A percentile compares a stretch with the other conserved stretches of the same genome.
phyloP scores from a whole-genome alignment of 2,113 vertebrate genomes.

The Lichenostomus cassidix region DNA sequence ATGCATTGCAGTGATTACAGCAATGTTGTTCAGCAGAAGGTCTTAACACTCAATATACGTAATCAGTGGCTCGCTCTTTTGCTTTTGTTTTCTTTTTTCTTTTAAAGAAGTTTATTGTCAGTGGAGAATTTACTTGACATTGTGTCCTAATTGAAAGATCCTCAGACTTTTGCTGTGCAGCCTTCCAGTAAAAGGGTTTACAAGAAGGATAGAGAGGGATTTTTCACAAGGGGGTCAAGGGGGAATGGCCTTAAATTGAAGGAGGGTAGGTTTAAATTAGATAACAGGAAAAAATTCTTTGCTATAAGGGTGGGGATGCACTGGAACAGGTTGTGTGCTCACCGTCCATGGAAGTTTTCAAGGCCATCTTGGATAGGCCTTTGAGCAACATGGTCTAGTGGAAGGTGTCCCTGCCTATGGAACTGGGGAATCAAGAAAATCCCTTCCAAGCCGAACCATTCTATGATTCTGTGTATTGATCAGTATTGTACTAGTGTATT shows the following conservation, averaged over 20 bases:
- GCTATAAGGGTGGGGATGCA: neutral
- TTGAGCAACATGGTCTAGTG: neutral
- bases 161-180: neutral
- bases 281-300: neutral
- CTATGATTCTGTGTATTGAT: neutral
- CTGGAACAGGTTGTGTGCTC: neutral
- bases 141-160: neutral
- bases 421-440: neutral
- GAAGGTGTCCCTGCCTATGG: neutral
- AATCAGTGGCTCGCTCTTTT: neutral
- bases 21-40: neutral
- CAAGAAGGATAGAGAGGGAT: neutral
- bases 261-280: neutral
- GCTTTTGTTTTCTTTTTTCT: neutral
- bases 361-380: neutral
- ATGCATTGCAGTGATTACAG: neutral
- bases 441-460: neutral
- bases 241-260: neutral
- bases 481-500: neutral
- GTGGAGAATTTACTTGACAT: neutral
- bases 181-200: neutral
- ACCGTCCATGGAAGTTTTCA: neutral
- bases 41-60: neutral
- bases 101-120: neutral
- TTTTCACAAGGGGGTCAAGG: neutral